Evolutionary conservation across 2,888 invertebrate species (phyloP).

Genomic region (Acanthoscelides obtectus): DNA sequence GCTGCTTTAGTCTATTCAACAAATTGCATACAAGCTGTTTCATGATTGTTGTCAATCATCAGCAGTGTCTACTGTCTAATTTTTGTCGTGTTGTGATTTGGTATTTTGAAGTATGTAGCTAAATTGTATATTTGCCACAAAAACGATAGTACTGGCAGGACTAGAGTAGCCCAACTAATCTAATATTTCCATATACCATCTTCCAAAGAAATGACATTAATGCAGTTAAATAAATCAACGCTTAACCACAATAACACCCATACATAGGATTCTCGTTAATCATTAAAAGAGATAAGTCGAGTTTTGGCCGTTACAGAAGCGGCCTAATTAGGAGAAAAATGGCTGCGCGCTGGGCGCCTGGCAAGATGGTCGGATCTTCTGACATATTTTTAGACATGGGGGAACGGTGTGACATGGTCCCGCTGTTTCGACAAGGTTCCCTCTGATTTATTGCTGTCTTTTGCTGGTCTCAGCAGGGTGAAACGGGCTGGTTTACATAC

Average conservation of each 20-base stretch:
- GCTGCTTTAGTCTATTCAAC: too few relatives aligned
- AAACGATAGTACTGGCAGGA: too few relatives aligned
- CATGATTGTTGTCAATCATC: too few relatives aligned
- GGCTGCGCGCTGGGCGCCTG: slow-evolving; percentile 34
- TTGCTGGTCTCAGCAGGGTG: not conserved
- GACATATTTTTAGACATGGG: too few relatives aligned
- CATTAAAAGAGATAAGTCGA: not conserved
- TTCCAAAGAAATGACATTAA: not conserved
- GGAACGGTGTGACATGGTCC: not conserved
- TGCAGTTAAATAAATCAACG: not conserved
- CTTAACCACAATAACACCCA: not conserved
- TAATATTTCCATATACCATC: not conserved
- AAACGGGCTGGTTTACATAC: not conserved
- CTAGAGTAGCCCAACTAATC: too few relatives aligned
- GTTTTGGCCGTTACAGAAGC: slow-evolving; percentile 34
- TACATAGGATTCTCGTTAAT: not conserved
- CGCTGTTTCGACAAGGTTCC: not conserved
- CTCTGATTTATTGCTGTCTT: not conserved
- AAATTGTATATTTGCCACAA: too few relatives aligned
- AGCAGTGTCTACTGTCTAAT: too few relatives aligned
- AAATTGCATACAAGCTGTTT: too few relatives aligned
- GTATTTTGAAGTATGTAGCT: too few relatives aligned
- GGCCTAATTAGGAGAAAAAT: slow-evolving; percentile 41
- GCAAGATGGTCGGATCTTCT: slow-evolving; percentile 37
- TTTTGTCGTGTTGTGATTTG: too few relatives aligned